Base-by-base conservation (phyloP, 1,140 invertebrate genomes). In the Dryas iulia region DNA sequence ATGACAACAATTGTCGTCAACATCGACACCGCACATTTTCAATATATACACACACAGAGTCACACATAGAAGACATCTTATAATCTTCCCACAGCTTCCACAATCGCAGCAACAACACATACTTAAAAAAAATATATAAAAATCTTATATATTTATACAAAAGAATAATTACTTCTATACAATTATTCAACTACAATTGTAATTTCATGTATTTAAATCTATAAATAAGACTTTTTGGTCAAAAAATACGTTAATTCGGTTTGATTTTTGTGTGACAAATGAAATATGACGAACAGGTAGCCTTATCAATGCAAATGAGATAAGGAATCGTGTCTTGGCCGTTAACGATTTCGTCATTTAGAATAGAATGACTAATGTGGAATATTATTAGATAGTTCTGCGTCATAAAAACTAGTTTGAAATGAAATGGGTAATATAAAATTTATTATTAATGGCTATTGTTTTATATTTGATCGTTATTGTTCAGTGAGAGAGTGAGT, bases 41-140 rank as follows among this genome's bases (percentile, higher is more conserved):
- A 82, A 30, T 5, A 88, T 54, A 24, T 82, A 84, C 26, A 84
- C 80, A 12, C 76, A 78, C 0, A 78, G 61, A 0, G 80, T 82
- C 0, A 88, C 74, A 53, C 86, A 88, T 1, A 86, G 60, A 0
- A 87, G 57, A 63, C 85, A 87, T 31, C 77, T 77, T 2, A 87
- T 30, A 2, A 83, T 72, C 56, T 84, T 81, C 1, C 84, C 79
- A 23, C 84, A 86, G 1, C 72, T 54, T 0, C 78, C 78, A 52
- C 86, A 86, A 33, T 63, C 72, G 35, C 85, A 87, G 11, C 71
- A 79, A 54, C 76, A 81, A 70, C 83, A 87, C 83, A 87, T 87
- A 56, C 23, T 26, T 23, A 52, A 21, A 52, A 52, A 39, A 18
- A 30, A 28, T 25, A 25, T 6, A 3, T 28, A 28, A 28, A 3